A percentile compares a stretch with the other conserved stretches of the same genome.
Evolutionary conservation across 2,888 invertebrate species (phyloP).

Genomic region (Dryadula phaetusa): DNA sequence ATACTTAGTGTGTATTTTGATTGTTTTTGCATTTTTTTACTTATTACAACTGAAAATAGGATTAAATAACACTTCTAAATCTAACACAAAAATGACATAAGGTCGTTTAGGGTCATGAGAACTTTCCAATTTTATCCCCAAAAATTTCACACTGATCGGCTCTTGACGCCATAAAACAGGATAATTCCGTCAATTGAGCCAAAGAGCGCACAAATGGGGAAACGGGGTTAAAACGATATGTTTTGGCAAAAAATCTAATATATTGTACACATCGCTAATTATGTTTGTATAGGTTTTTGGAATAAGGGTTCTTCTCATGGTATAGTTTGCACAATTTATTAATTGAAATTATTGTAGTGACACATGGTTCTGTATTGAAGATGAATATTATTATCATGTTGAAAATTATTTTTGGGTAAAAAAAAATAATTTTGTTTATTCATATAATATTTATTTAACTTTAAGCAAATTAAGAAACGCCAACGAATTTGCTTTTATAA

Average conservation of each 20-base stretch:
- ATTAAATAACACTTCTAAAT: background rate
- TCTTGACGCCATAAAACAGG: constrained; percentile 73
- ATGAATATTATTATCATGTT: background rate
- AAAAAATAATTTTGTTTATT: too few relatives aligned
- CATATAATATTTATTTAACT: too few relatives aligned
- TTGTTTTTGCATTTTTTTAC: too few relatives aligned
- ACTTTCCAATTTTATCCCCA: constrained; percentile 53
- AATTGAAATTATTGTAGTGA: constrained; percentile 29
- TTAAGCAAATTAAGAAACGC: too few relatives aligned
- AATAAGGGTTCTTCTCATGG: constrained; percentile 56
- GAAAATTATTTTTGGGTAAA: background rate
- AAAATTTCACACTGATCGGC: constrained; percentile 72
- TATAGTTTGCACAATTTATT: constrained; percentile 33
- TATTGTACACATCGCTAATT: constrained; percentile 78
- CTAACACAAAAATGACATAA: constrained; percentile 40
- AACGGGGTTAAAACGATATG: constrained; percentile 77
- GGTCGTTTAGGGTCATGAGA: constrained; percentile 66
- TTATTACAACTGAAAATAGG: background rate
- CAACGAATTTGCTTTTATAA: too few relatives aligned
- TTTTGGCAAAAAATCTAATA: constrained; percentile 80
- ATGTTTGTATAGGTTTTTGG: constrained; percentile 75
- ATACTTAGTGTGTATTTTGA: too few relatives aligned
- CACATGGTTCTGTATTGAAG: background rate
- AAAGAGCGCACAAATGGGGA: constrained; percentile 69
- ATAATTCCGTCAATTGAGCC: constrained; percentile 66